Evolutionary conservation across 2,113 vertebrate species (phyloP).

Genomic region (Hippolais icterina): DNA sequence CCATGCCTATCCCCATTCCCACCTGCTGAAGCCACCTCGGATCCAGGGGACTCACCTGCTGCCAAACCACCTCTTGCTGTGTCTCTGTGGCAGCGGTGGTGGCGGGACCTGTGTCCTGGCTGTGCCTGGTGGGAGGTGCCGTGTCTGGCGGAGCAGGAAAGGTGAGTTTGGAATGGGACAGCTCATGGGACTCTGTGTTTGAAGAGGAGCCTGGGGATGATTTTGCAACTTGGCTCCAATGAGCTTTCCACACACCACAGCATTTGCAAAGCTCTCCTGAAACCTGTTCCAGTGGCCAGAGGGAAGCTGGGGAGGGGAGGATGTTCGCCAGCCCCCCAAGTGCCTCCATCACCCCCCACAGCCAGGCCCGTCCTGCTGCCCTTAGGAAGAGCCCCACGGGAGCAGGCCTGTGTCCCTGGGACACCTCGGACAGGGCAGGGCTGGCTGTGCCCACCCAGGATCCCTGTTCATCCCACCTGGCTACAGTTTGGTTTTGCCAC

Average conservation of each 20-base stretch:
- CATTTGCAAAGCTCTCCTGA: neutral
- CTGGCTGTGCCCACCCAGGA: neutral
- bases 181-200: neutral
- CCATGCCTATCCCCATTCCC: neutral
- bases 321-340: rapidly evolving
- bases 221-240: neutral
- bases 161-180: neutral
- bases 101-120: neutral
- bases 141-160: neutral
- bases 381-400: rapidly evolving
- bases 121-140: neutral
- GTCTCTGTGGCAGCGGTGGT: neutral
- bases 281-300: neutral
- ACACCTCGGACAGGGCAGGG: neutral
- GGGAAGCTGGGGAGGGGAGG: neutral
- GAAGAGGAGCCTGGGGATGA: neutral
- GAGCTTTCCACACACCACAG: neutral
- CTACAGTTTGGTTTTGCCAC: rapidly evolving
- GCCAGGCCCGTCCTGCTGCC: rapidly evolving
- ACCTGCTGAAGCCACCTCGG: rapidly evolving
- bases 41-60: neutral
- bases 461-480: rapidly evolving
- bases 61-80: neutral
- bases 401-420: neutral
- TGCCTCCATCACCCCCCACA: neutral